Base-by-base conservation (phyloP, 2,888 invertebrate genomes). In the Amphimallon solstitiale region DNA sequence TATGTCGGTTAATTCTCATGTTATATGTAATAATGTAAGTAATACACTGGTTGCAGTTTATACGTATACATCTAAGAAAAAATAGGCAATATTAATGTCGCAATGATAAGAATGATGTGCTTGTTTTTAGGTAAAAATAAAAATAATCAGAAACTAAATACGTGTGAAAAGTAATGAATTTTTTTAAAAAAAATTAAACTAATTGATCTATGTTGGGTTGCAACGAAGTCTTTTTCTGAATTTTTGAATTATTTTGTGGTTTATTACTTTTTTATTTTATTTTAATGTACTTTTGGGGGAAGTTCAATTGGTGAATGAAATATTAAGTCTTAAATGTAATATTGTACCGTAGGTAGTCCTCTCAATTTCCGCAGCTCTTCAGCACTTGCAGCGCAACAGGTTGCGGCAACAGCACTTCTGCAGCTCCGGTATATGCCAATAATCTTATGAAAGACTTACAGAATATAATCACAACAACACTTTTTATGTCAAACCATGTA, bases 391-490 rank as follows among this genome's bases (percentile, higher is more conserved):
- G 77, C 77, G 75, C 76, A 75, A 74, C 70, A 72, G 73, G 76
- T 76, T 80, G 80, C 79, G 79, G 80, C 79, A 78, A 78, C 79
- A 77, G 81, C 80, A 80, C 80, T 80, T 80, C 78, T 71, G 78
- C 79, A 80, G 80, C 80, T 81, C 80, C 79, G 78, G 79, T 78
- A 76, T 76, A 75, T 79, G 82, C 81, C 80, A 81, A 80, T 78
- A 80, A 79, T 80, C 80, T 81, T 81, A 80, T 80, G 80, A 80
- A 82, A 74, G 73, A 81, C 80, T 81, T 79, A 80, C 78, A 82
- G 81, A 81, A 81, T 81, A 79, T 81, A 81, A 81, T 81, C 81
- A 82, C 78, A 81, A 82, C 80, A 81, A 81, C 80, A 82, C 80
- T 82, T 45, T 60, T 17, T 62, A 35, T 21, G 19, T 65, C 51